These are phyloP conservation scores for Acleris cristana DNA, from an alignment of 2,888 invertebrate genomes.

Conservation along the genomic window DNA sequence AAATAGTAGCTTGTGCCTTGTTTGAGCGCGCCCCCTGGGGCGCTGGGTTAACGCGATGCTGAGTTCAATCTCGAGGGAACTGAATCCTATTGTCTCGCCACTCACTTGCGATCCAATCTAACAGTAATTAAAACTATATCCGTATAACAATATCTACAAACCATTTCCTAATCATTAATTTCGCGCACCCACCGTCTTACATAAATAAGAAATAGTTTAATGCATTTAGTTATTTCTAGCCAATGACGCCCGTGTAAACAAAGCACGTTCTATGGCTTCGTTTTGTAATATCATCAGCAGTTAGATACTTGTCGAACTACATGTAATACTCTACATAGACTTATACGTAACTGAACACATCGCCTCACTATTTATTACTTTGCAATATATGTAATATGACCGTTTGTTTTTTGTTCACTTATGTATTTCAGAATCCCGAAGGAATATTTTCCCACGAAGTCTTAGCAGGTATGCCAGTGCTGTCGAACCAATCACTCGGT, in stretches of 20 bases:
- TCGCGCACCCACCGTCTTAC: conserved; percentile 9
- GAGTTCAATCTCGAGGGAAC: conserved; percentile 58
- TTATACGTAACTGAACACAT: conserved; percentile 17
- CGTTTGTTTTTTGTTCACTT: too few relatives aligned
- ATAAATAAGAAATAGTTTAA: conserved; percentile 38
- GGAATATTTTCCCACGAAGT: too few relatives aligned
- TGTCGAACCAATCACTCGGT: conserved; percentile 11
- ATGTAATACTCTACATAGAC: conserved; percentile 34
- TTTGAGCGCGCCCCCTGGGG: conserved; percentile 49
- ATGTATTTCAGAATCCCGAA: too few relatives aligned
- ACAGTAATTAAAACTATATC: conserved; percentile 30
- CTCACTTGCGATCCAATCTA: conserved; percentile 41
- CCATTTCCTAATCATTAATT: conserved; percentile 16
- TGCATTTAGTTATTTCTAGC: conserved; percentile 42
- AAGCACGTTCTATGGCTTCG: conserved; percentile 52
- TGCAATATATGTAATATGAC: too few relatives aligned
- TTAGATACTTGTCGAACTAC: conserved; percentile 48
- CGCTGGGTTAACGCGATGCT: conserved; percentile 48
- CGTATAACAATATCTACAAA: conserved; percentile 34
- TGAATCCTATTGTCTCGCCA: conserved; percentile 60
- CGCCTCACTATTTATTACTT: not conserved
- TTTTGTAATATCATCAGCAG: conserved; percentile 48
- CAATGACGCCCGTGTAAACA: conserved; percentile 50
- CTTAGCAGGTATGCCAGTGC: too few relatives aligned
- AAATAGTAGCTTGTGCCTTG: conserved; percentile 60